phyloP scores from a whole-genome alignment of 2,113 vertebrate genomes.

The Cygnus atratus region DNA sequence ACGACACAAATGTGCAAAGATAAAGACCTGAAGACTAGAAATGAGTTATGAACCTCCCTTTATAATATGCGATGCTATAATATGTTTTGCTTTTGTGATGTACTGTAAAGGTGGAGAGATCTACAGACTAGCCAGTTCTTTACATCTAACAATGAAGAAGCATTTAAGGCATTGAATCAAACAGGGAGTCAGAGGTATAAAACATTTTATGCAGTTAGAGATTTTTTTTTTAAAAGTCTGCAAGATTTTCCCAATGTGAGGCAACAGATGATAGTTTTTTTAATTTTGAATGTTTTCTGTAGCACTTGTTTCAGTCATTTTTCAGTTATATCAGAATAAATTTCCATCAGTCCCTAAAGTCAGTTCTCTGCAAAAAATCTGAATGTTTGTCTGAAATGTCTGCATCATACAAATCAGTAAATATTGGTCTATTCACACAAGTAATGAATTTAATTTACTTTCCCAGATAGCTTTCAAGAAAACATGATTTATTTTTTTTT shows the following conservation, averaged over 20 bases:
- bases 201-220: not conserved
- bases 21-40: constrained; percentile 20
- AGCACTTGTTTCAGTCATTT: not conserved
- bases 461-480: not conserved
- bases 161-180: not conserved
- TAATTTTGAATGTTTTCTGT: not conserved
- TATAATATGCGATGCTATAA: not conserved
- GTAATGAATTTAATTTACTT: not conserved
- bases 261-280: not conserved
- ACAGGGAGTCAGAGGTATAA: not conserved
- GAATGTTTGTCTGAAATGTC: not conserved
- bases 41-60: not conserved
- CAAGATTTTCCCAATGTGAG: not conserved
- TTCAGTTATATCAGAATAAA: not conserved
- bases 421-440: not conserved
- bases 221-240: not conserved
- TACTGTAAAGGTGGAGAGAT: not conserved
- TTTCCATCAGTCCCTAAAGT: not conserved
- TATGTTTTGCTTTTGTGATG: not conserved
- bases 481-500: not conserved
- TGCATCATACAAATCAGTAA: not conserved
- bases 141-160: not conserved
- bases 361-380: not conserved
- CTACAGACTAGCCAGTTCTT: not conserved
- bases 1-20: constrained; percentile 28